Base-by-base conservation (phyloP, 2,888 invertebrate genomes). In the Bembecia ichneumoniformis region DNA sequence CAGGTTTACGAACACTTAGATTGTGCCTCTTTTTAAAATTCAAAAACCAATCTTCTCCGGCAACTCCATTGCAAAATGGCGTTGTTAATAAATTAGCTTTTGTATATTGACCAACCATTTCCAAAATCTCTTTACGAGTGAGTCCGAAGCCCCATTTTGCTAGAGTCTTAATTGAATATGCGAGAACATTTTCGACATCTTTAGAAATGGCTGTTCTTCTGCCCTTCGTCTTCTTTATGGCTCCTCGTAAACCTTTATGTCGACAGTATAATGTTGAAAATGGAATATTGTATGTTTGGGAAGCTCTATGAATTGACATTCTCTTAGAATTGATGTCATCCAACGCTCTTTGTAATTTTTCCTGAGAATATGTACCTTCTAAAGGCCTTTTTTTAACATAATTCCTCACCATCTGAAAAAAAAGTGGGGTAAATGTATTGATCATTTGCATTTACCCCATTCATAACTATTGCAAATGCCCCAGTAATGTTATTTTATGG, bases 91-190 rank as follows among this genome's bases (percentile, higher is more conserved):
- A 7, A 43, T 43, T 43, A 43, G n/a, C n/a, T 10, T 7, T 43
- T 10, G n/a, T 13, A 13, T 43, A n/a, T 13, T 43, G 43, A 43
- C 43, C 43, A 43, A 43, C 43, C n/a, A 43, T 10, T 13, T 50
- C 50, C 47, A 50, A 28, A 35, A 50, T 50, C 43, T 50, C 50
- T 44, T 50, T 50, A 11, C 47, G 13, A 34, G 47, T 50, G 35
- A 50, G 50, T 20, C 50, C 50, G 34, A 50, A 47, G 14, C 50
- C 50, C 47, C 50, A 50, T 28, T 50, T 50, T 35, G 50, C 47
- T 14, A 50, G 35, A 20, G 47, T 49, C 45, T 49, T 48, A 11
- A 48, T 20, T 14, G 43, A 48, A 28, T 20, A n/a, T 11, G 43
- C 48, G 17, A 48, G 43, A 28, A 48, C 43, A 44, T 49, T 49